Conservation (phyloP, 2,888 invertebrate species). For the Sinodicranocentrus sp. region DNA sequence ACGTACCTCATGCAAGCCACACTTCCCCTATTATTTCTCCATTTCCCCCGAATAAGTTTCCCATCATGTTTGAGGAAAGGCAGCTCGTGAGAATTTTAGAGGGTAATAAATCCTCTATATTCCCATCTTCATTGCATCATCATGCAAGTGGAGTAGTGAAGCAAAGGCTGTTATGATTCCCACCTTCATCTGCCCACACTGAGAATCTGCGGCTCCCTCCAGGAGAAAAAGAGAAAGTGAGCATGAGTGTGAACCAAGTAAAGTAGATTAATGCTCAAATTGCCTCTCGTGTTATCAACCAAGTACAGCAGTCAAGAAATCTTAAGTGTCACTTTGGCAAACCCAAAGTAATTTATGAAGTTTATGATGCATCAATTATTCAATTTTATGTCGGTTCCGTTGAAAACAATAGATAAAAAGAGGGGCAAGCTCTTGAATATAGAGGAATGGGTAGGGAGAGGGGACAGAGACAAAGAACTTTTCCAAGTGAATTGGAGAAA, state of each 20-base stretch:
- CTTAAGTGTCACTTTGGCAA: slow-evolving; percentile 69
- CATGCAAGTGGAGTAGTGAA: slow-evolving; percentile 35
- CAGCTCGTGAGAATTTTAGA: slow-evolving; percentile 50
- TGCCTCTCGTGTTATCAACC: slow-evolving; percentile 61
- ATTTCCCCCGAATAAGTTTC: neutral
- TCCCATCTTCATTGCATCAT: slow-evolving; percentile 64
- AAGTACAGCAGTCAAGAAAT: slow-evolving; percentile 66
- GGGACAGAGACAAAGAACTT: slow-evolving; percentile 53
- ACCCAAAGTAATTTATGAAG: slow-evolving; percentile 67
- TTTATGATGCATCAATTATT: slow-evolving; percentile 72
- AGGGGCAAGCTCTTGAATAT: neutral
- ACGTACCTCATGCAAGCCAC: neutral
- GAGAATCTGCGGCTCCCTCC: too few species aligned
- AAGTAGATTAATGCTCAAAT: slow-evolving; percentile 65
- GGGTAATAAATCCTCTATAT: slow-evolving; percentile 60
- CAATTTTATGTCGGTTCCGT: slow-evolving; percentile 69
- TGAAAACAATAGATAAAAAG: slow-evolving; percentile 63
- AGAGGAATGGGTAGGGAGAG: slow-evolving; percentile 17
- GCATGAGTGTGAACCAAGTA: slow-evolving; percentile 58
- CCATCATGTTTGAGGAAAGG: neutral
- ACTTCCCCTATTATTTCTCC: slow-evolving; percentile 10
- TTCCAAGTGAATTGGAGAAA: slow-evolving; percentile 36
- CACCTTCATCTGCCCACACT: slow-evolving; percentile 42
- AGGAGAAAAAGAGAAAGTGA: neutral
- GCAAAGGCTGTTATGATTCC: slow-evolving; percentile 61